Evolutionary conservation across 2,888 invertebrate species (phyloP).

Genomic region (Cordilura impudica): DNA sequence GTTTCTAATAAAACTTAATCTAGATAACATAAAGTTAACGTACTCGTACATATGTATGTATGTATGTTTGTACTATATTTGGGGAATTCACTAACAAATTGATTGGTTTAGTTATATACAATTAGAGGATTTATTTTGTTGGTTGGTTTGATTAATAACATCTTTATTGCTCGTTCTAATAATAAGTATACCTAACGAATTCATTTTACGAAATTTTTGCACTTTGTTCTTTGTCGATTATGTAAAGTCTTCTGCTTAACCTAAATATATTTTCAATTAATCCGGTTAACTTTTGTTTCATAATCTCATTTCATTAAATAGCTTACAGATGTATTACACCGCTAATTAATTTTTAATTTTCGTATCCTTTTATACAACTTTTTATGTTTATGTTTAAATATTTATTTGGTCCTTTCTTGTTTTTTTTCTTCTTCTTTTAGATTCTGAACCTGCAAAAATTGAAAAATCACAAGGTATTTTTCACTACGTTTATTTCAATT

Average conservation of each 20-base stretch:
- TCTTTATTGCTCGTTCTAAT: too few relatives aligned
- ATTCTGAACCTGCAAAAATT: conserved; percentile 76
- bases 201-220: too few relatives aligned
- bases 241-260: neutral
- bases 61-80: too few relatives aligned
- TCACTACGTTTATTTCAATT: too few relatives aligned
- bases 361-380: conserved; percentile 8
- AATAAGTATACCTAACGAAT: too few relatives aligned
- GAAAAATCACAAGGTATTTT: conserved; percentile 76
- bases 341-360: conserved; percentile 55
- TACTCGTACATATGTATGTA: too few relatives aligned
- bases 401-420: conserved; percentile 44
- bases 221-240: neutral
- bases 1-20: neutral
- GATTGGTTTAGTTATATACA: neutral
- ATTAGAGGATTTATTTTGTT: neutral
- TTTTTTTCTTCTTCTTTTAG: conserved; percentile 69
- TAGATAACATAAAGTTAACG: too few relatives aligned
- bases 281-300: conserved; percentile 1
- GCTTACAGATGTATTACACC: conserved; percentile 45
- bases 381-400: conserved; percentile 47
- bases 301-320: neutral
- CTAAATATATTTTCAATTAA: neutral
- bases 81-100: neutral
- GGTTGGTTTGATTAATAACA: too few relatives aligned